Percentiles rank a stretch among this genome's conserved stretches.
phyloP scores from a whole-genome alignment of 2,797 vertebrate species.

The Acanthiza pusilla region DNA sequence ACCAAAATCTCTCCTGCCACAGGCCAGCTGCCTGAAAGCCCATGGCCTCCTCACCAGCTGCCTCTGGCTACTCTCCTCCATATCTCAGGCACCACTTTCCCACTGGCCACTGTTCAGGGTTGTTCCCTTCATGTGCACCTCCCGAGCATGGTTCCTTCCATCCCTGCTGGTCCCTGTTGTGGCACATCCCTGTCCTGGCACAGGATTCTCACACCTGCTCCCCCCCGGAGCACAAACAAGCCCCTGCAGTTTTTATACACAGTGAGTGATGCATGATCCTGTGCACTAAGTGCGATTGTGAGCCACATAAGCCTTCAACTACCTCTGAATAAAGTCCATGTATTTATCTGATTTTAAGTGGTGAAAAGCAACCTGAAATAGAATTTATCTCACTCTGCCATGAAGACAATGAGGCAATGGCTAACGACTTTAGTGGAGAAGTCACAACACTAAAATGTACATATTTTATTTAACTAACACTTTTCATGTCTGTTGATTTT shows the following conservation, averaged over 20 bases:
- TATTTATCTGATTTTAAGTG: background rate
- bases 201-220: background rate
- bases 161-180: background rate
- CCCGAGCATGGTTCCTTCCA: background rate
- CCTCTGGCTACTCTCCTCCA: background rate
- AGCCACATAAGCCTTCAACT: background rate
- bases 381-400: background rate
- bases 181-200: background rate
- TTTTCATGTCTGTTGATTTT: slow-evolving; percentile 4
- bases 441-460: background rate
- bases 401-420: background rate
- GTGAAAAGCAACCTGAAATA: background rate
- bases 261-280: background rate
- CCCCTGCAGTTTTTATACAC: background rate
- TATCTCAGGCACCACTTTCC: background rate
- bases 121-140: background rate
- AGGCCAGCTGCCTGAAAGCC: background rate
- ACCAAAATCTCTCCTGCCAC: background rate
- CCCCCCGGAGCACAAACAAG: background rate
- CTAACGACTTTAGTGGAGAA: background rate
- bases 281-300: background rate
- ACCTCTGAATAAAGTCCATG: background rate
- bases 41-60: background rate
- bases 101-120: background rate
- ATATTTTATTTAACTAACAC: background rate